Evolutionary conservation across 1,140 invertebrate genomes (phyloP), one percentile per base, ranked within the genome.

Genomic region (Pseudomyrmex pallidus): DNA sequence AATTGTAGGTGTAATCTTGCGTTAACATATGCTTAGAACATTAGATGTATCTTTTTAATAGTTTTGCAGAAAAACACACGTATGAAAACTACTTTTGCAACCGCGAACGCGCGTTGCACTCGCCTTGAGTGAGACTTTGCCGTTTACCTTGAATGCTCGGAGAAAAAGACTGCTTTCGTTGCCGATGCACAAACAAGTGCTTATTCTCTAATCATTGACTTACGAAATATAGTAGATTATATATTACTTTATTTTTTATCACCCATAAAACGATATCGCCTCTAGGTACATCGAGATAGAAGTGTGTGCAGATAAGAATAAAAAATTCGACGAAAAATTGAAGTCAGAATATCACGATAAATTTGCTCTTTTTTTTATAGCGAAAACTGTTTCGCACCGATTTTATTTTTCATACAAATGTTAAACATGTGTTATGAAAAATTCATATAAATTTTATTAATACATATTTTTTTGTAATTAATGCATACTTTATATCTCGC

Each of bases 71-170:
- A 61, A 80, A 80, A 70, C 35, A 25, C 3, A 44, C 35, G 35
- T 7, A 52, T 4, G 13, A 52, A 1, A 56, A 9, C 17, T 48
- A 48, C 70, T 44, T 10, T 46, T 68, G 2, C 56, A 46, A 13
- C 15, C 44, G 20, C 22, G 67, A 44, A 57, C 10, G 17, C 17
- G 35, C 12, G 61, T 84, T 85, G 52, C 70, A 44, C 63, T 85
- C 57, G 76, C 82, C 82, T 89, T 84, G 82, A 80, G 52, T 57
- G 59, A 88, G 61, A 57, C 35, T 35, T 66, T 64, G 82, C 62
- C 25, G 88, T 89, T 89, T 56, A 89, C 88, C 88, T 89, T 89
- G 87, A 82, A 46, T 57, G 64, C 15, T 61, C 8, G 44, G 68
- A 80, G 66, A 86, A 87, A 86, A 82, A 84, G 48, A 35, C 44